These are phyloP conservation scores for Epistrophella euchroma DNA, from an alignment of 2,888 invertebrate species.

Conservation along the genomic window DNA sequence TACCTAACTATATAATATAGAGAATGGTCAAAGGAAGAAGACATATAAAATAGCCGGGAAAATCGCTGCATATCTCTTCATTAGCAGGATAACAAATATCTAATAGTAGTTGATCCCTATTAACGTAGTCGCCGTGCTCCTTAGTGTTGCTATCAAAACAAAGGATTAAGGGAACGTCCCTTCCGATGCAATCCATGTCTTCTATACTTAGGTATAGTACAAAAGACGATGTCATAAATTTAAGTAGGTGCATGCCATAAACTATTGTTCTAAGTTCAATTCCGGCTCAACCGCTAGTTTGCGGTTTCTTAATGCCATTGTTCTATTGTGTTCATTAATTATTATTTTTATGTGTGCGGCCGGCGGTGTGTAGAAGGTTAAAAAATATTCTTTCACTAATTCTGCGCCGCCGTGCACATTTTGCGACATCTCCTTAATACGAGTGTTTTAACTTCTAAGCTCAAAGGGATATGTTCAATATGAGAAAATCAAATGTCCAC, in stretches of 20 bases:
- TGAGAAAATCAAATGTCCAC: too few species aligned
- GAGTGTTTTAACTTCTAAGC: too few species aligned
- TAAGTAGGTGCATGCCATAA: slow-evolving; percentile 32
- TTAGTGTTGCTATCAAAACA: slow-evolving; percentile 77
- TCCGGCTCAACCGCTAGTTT: slow-evolving; percentile 28
- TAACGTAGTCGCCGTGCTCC: slow-evolving; percentile 66
- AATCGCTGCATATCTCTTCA: slow-evolving; percentile 62
- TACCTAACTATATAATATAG: slow-evolving; percentile 33
- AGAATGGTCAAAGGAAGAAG: not conserved
- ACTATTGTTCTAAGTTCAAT: slow-evolving; percentile 27
- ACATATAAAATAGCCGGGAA: slow-evolving; percentile 41
- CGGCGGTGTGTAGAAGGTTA: slow-evolving; percentile 16
- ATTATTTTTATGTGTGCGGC: slow-evolving; percentile 24
- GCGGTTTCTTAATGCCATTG: slow-evolving; percentile 56
- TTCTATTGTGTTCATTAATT: slow-evolving; percentile 52
- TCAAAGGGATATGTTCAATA: too few species aligned
- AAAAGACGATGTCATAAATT: slow-evolving; percentile 22
- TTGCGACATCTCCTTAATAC: too few species aligned
- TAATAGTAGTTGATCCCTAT: slow-evolving; percentile 74
- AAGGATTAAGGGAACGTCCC: slow-evolving; percentile 73
- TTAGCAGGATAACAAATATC: slow-evolving; percentile 71
- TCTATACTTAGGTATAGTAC: not conserved
- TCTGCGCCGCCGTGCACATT: not conserved
- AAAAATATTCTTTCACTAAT: slow-evolving; percentile 27
- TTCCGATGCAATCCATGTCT: slow-evolving; percentile 28